A percentile compares a stretch with the other conserved stretches of the same genome.
Evolutionary conservation across 2,888 invertebrate species (phyloP).

Genomic region (Drosophila gaucha): DNA sequence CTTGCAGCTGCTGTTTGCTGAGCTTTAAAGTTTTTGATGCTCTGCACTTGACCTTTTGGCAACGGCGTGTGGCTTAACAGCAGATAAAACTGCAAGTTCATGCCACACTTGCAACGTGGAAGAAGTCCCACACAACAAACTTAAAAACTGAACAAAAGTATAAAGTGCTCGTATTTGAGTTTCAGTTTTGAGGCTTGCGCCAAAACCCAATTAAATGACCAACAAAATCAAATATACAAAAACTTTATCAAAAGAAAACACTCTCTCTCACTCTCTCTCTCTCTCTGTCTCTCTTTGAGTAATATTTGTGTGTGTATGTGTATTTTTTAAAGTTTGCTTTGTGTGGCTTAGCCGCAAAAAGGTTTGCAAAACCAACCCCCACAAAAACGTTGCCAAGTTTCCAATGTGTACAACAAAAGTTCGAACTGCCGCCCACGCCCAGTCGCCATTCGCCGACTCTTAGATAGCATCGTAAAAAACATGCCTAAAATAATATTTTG

Average conservation of each 20-base stretch:
- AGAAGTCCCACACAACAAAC: too few relatives aligned
- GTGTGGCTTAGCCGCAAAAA: too few relatives aligned
- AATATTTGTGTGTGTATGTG: not conserved
- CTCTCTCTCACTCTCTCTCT: not conserved
- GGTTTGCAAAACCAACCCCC: too few relatives aligned
- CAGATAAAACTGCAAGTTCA: conserved; percentile 27
- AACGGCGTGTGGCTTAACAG: not conserved
- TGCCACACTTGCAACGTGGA: conserved; percentile 25
- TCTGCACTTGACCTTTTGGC: conserved; percentile 34
- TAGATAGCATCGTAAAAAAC: conserved; percentile 7
- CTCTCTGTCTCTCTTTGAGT: not conserved
- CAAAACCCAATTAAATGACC: conserved; percentile 58
- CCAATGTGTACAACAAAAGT: conserved; percentile 17
- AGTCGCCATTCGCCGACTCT: conserved; percentile 4
- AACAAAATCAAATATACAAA: conserved; percentile 37
- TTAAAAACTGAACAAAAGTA: conserved; percentile 18
- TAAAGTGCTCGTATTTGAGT: conserved; percentile 22
- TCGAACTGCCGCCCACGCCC: not conserved
- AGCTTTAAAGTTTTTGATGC: conserved; percentile 28
- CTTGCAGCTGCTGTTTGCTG: too few relatives aligned
- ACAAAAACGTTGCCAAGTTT: conserved; percentile 14
- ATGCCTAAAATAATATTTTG: conserved; percentile 43
- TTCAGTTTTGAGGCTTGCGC: conserved; percentile 11
- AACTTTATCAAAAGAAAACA: conserved; percentile 44
- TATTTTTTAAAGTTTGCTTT: conserved; percentile 29